Evolutionary conservation across 2,113 vertebrate species (phyloP).

Genomic region (Mesoclemmys tuberculata): DNA sequence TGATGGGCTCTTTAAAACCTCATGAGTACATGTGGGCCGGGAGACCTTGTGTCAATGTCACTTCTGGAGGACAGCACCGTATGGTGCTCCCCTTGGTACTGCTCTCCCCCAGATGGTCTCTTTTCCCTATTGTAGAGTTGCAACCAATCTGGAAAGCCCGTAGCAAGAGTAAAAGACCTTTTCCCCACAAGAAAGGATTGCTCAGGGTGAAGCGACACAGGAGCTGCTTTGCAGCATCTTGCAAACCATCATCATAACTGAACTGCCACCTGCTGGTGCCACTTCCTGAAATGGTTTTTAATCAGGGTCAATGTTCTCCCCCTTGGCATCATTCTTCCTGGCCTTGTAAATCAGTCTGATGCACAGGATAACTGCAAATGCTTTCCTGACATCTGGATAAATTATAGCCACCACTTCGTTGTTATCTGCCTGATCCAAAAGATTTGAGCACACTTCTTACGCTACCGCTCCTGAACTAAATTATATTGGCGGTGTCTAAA

Average conservation of each 20-base stretch:
- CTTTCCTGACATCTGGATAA: slow-evolving; percentile 20
- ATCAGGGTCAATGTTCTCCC: background rate
- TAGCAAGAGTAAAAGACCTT: background rate
- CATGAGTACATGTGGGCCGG: background rate
- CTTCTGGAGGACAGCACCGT: background rate
- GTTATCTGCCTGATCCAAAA: slow-evolving; percentile 42
- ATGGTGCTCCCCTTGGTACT: background rate
- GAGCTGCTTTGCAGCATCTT: background rate
- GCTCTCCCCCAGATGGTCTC: too few species aligned
- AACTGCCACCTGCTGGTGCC: background rate
- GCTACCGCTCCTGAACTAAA: background rate
- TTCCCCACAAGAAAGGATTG: background rate
- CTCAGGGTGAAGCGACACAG: background rate
- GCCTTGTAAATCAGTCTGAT: background rate
- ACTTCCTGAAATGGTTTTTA: background rate
- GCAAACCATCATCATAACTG: background rate
- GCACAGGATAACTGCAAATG: rapidly evolving
- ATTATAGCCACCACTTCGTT: slow-evolving; percentile 4
- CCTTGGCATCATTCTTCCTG: background rate
- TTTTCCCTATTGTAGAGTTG: background rate
- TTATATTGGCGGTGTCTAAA: slow-evolving; percentile 45
- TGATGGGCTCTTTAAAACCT: background rate
- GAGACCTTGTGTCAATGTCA: background rate
- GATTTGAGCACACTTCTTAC: slow-evolving; percentile 23
- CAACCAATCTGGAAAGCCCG: background rate